Percentiles rank a stretch among this genome's conserved stretches.
These are phyloP conservation scores for Cyclophora punctaria DNA, from an alignment of 2,888 invertebrate genomes.

Conservation along the genomic window DNA sequence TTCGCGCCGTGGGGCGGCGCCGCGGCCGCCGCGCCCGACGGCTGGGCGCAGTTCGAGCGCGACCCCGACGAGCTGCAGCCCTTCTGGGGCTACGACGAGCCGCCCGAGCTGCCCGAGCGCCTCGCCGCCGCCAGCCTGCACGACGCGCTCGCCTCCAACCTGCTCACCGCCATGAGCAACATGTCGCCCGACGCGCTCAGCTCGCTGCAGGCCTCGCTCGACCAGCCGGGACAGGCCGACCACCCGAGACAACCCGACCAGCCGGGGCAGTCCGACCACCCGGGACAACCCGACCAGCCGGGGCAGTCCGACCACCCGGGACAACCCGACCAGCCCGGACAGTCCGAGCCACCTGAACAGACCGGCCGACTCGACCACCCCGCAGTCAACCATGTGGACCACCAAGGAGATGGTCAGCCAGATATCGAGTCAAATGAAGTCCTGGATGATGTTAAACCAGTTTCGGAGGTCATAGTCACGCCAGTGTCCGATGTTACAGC, in stretches of 20 bases:
- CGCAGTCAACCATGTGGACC: too few species aligned
- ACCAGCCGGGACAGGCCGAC: constrained; percentile 30
- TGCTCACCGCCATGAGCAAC: constrained; percentile 54
- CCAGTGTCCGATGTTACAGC: neutral
- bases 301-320: too few species aligned
- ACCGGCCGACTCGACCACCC: too few species aligned
- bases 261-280: too few species aligned
- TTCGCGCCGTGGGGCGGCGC: constrained; percentile 12
- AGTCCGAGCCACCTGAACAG: too few species aligned
- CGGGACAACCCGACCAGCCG: too few species aligned
- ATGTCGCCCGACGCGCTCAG: constrained; percentile 38
- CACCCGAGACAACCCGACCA: neutral
- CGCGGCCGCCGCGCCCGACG: constrained; percentile 23
- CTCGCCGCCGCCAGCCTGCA: constrained; percentile 7
- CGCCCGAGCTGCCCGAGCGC: constrained; percentile 13
- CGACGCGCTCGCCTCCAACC: constrained; percentile 38
- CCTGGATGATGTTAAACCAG: neutral
- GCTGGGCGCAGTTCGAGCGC: constrained; percentile 52
- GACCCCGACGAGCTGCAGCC: constrained; percentile 1
- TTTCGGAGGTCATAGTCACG: neutral
- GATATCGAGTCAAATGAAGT: neutral
- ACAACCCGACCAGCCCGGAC: too few species aligned
- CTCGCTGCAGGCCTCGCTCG: constrained; percentile 30
- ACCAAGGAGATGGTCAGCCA: neutral
- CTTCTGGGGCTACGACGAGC: constrained; percentile 10